These are phyloP conservation scores for Podiceps cristatus DNA, from an alignment of 2,113 vertebrate species.

Conservation along the genomic window DNA sequence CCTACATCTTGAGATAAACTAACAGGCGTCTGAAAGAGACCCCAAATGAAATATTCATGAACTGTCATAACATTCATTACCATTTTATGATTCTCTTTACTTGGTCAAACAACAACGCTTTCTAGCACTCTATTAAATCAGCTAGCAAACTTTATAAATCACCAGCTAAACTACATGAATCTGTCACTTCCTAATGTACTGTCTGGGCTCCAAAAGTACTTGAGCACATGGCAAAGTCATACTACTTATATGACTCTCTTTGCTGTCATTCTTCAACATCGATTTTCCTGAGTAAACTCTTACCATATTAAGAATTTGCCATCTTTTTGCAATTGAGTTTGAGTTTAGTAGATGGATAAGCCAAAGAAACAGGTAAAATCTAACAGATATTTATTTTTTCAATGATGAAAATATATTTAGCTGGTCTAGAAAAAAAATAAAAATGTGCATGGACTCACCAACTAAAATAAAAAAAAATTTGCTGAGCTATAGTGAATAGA, in stretches of 20 bases:
- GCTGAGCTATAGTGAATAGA: not conserved
- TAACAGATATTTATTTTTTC: not conserved
- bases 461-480: not conserved
- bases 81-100: slow-evolving; percentile 80
- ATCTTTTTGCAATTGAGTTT: not conserved
- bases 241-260: not conserved
- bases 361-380: not conserved
- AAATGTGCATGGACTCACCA: not conserved
- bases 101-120: slow-evolving; percentile 77
- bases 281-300: slow-evolving; percentile 45
- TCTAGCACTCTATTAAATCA: slow-evolving; percentile 77
- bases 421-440: not conserved
- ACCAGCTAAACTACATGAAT: slow-evolving; percentile 61
- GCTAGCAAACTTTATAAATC: slow-evolving; percentile 76
- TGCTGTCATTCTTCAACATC: slow-evolving; percentile 1
- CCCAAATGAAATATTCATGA: slow-evolving; percentile 80
- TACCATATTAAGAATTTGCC: not conserved
- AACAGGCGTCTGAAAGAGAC: slow-evolving; percentile 60
- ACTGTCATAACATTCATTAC: slow-evolving; percentile 78
- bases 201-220: slow-evolving; percentile 38
- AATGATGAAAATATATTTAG: not conserved
- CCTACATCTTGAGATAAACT: slow-evolving; percentile 71
- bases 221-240: slow-evolving; percentile 40
- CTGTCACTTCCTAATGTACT: slow-evolving; percentile 62
- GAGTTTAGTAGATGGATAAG: slow-evolving; percentile 3